Percentiles rank a stretch among this genome's conserved stretches.
Conservation (phyloP, 2,797 vertebrate genomes). For the Rhincodon typus region DNA sequence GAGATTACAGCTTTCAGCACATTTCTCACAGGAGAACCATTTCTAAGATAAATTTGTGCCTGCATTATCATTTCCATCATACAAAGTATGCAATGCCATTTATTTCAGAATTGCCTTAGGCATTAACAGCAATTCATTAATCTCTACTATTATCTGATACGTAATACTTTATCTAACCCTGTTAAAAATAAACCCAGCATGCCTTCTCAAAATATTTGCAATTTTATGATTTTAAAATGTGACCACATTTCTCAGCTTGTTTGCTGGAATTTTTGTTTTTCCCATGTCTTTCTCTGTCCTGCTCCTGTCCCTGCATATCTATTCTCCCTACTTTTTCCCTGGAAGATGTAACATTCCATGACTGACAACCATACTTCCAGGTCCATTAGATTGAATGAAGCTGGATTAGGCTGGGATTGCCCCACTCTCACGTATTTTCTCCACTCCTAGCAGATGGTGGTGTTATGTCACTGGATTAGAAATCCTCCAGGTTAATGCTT, state of each 20-base stretch:
- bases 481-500: too few relatives aligned
- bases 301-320: not conserved
- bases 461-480: too few relatives aligned
- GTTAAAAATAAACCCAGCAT: slow-evolving; percentile 30
- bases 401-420: not conserved
- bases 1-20: not conserved
- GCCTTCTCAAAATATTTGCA: slow-evolving; percentile 23
- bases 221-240: not conserved
- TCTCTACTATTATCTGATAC: not conserved
- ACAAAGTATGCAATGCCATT: not conserved
- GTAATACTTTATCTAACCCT: not conserved
- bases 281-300: not conserved
- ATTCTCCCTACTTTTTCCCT: not conserved
- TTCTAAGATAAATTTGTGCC: slow-evolving; percentile 11
- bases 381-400: not conserved
- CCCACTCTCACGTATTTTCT: not conserved
- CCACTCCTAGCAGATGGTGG: not conserved
- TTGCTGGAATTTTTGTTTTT: not conserved
- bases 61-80: slow-evolving; percentile 26
- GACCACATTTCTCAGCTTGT: not conserved
- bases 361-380: not conserved
- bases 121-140: slow-evolving; percentile 19
- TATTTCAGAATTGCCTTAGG: not conserved
- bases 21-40: not conserved
- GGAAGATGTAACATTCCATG: not conserved